Evolutionary conservation across 2,113 vertebrate species (phyloP).

Genomic region (Xiphorhynchus elegans): DNA sequence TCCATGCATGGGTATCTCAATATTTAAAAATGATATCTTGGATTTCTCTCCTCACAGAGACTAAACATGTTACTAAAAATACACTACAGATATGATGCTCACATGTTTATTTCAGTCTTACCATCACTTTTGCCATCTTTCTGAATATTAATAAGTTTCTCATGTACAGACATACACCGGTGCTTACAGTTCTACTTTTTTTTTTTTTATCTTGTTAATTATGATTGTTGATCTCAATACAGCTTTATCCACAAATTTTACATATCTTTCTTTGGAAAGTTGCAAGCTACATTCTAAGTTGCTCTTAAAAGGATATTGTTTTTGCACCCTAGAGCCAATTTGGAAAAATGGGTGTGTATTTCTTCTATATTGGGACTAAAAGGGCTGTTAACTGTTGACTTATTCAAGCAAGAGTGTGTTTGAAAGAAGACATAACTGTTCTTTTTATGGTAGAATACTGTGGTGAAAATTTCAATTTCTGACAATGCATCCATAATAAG

Average conservation of each 20-base stretch:
- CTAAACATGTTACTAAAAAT: not conserved
- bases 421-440: not conserved
- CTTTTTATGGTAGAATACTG: not conserved
- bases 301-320: not conserved
- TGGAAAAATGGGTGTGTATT: not conserved
- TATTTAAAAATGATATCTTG: not conserved
- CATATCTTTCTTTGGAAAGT: not conserved
- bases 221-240: not conserved
- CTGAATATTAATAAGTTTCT: not conserved
- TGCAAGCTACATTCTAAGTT: not conserved
- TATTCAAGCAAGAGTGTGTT: not conserved
- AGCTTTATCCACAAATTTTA: not conserved
- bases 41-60: not conserved
- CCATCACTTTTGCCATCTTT: not conserved
- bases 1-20: not conserved
- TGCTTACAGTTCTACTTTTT: not conserved
- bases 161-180: accelerated
- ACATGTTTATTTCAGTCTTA: not conserved
- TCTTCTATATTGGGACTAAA: not conserved
- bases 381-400: not conserved
- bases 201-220: not conserved
- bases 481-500: not conserved
- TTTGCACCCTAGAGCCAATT: not conserved
- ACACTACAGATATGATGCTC: not conserved
- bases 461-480: not conserved